These are phyloP conservation scores for Gryllus longicercus DNA, from an alignment of 2,888 invertebrate species.

Conservation along the genomic window DNA sequence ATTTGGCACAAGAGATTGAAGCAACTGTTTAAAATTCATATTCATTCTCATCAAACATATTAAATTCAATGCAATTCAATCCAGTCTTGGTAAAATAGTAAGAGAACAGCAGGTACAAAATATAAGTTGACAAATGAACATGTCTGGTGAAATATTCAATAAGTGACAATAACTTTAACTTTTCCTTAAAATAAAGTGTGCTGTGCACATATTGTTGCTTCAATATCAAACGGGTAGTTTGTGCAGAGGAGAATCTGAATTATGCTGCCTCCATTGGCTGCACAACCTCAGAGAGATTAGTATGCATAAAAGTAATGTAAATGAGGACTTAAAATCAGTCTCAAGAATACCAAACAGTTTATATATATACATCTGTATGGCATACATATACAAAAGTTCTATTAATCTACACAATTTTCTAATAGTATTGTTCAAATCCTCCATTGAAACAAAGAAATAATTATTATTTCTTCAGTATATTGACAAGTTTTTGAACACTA, in stretches of 20 bases:
- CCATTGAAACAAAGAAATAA: too few species aligned
- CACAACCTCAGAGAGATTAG: neutral
- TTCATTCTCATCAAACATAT: neutral
- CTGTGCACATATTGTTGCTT: neutral
- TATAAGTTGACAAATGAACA: neutral
- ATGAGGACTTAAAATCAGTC: neutral
- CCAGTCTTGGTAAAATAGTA: neutral
- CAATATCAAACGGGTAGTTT: neutral
- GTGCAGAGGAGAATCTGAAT: neutral
- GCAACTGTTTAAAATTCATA: neutral
- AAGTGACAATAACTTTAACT: too few species aligned
- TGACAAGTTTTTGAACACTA: neutral
- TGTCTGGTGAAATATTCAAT: too few species aligned
- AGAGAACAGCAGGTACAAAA: neutral
- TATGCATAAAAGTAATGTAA: slow-evolving; percentile 1
- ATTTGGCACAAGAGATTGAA: neutral
- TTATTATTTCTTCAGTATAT: too few species aligned
- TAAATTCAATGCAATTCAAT: neutral
- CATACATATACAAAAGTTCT: too few species aligned
- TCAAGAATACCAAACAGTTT: neutral
- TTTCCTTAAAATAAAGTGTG: neutral
- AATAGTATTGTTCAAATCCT: too few species aligned
- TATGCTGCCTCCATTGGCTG: neutral
- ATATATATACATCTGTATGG: too few species aligned
- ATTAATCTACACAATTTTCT: too few species aligned